These are phyloP conservation scores for Hemitrygon akajei DNA, from an alignment of 2,797 vertebrate genomes.

Conservation along the genomic window DNA sequence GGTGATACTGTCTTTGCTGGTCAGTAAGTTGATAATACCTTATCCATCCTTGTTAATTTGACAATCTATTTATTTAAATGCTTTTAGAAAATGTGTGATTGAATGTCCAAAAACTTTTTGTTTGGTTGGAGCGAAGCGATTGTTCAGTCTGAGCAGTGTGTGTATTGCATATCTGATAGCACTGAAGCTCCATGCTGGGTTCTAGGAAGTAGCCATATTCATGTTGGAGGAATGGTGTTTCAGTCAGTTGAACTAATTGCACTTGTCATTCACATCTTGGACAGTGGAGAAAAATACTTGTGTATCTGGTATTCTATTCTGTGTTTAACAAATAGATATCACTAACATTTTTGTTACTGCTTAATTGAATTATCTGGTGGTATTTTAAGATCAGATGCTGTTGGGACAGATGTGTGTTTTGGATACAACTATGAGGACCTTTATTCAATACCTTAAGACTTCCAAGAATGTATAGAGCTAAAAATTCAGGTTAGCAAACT, in stretches of 20 bases:
- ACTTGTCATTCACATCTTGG: background rate
- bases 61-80: background rate
- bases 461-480: background rate
- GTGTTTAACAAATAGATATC: background rate
- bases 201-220: background rate
- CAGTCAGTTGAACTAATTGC: background rate
- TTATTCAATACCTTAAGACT: background rate
- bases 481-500: background rate
- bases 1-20: background rate
- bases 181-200: background rate
- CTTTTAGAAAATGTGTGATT: background rate
- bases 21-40: background rate
- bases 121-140: background rate
- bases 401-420: background rate
- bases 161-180: background rate
- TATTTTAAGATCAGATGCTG: background rate
- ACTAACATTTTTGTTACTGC: background rate
- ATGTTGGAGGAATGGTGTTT: background rate
- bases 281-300: background rate
- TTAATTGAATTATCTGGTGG: background rate
- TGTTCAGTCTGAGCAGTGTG: background rate
- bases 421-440: background rate
- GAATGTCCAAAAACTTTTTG: conserved; percentile 4
- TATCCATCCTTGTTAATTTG: background rate
- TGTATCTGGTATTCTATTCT: background rate